Evolutionary conservation across 92 coral and sea anemone species (phyloP), one percentile per base, ranked within the genome.

Genomic region (Zoanthus solanderi): DNA sequence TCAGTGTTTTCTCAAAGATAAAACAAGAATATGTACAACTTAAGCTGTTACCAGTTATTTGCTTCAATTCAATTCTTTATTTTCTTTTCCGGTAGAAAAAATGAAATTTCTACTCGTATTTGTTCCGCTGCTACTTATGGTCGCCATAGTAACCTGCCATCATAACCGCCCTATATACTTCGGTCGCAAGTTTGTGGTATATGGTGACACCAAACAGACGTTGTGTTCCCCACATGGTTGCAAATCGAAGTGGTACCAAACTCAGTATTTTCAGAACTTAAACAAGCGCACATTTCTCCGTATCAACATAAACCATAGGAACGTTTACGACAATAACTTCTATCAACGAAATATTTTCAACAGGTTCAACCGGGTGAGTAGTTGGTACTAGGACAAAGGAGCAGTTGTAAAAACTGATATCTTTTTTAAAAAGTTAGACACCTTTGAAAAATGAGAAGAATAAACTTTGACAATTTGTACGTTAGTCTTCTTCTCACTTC

Each of bases 211-310:
- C 30, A 61, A 60, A 17, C 9, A 6, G 28, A 79, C 31, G 52
- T 5, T 0, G 3, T 79, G 84, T 17, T 7, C 13, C 56, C 44
- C 84, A 5, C 6, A 1, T 8, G 84, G 18, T 2, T 60, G 84
- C 42, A 11, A 2, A 3, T 2, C 5, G 9, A 61, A 0, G 4
- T 61, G 84, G 84, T n/a, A 61, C 57, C 57, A 60, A 17, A 79
- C 72, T 23, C 84, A 79, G 42, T 61, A 79, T 28, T 79, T 9
- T 65, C 84, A 79, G 54, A 79, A 79, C 72, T 72, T 58, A 16
- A 6, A 79, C 54, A 37, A 34, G 30, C 44, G 12, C 14, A 79
- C 42, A 7, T 12, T 69, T 34, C 75, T 69, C 15, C 84, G 84
- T 4, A 61, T 16, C 3, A 65, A 79, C 54, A 60, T 32, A 63